These are phyloP conservation scores for Bungarus multicinctus DNA, from an alignment of 2,113 vertebrate genomes.

Conservation along the genomic window DNA sequence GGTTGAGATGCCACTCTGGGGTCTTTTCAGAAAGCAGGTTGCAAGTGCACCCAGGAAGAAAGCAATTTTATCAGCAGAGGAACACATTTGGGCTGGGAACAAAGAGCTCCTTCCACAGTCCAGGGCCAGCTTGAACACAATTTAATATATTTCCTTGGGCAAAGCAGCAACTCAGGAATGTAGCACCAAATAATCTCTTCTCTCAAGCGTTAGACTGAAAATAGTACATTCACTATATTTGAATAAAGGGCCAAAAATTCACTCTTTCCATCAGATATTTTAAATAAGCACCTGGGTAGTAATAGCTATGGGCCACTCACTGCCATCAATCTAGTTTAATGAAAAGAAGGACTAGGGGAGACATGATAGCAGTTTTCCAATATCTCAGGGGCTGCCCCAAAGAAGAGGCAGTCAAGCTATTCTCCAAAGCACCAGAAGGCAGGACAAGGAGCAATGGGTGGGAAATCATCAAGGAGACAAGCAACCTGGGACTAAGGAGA, in stretches of 20 bases:
- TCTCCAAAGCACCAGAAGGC: no score
- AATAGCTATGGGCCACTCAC: background rate
- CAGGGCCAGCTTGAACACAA: background rate
- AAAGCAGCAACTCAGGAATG: background rate
- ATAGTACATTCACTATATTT: background rate
- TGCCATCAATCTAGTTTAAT: background rate
- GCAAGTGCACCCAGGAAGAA: slow-evolving; percentile 22
- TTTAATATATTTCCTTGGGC: background rate
- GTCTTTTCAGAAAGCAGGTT: slow-evolving; percentile 23
- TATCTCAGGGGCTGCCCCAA: no score
- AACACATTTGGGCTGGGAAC: slow-evolving; percentile 9
- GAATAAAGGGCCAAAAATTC: background rate
- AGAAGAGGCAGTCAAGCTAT: no score
- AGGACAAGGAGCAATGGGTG: no score
- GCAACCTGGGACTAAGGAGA: no score
- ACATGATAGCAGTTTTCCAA: no score
- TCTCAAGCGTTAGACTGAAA: background rate
- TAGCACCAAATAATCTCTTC: background rate
- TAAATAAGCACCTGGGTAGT: background rate
- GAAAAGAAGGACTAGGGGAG: no score
- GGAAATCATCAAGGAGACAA: no score
- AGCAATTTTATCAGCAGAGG: background rate
- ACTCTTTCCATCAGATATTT: no score
- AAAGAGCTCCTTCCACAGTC: background rate
- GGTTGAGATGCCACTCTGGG: background rate